These are phyloP conservation scores for Nemurella pictetii DNA, from an alignment of 2,888 invertebrate species.

Conservation along the genomic window DNA sequence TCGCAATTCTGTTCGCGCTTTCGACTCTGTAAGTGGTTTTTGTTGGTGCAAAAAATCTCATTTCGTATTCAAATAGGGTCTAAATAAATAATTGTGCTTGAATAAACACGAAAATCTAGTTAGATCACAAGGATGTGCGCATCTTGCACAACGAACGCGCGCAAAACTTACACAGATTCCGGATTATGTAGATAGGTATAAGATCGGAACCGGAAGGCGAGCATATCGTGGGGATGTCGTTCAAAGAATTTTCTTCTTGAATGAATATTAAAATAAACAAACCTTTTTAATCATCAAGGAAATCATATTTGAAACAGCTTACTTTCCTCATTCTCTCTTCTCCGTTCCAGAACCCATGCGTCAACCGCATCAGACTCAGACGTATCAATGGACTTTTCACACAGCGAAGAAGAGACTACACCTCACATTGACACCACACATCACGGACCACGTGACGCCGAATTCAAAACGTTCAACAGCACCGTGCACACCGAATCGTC, in stretches of 20 bases:
- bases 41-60: neutral
- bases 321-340: too few species aligned
- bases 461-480: slow-evolving; percentile 48
- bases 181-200: too few species aligned
- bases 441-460: slow-evolving; percentile 45
- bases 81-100: neutral
- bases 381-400: neutral
- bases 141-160: too few species aligned
- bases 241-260: neutral
- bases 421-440: neutral
- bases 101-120: neutral
- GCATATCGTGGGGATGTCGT: too few species aligned
- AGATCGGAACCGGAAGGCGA: neutral
- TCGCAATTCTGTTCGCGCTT: too few species aligned
- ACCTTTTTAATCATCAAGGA: neutral
- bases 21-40: neutral
- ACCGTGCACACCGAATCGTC: slow-evolving; percentile 47
- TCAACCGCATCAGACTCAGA: neutral
- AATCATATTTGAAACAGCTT: too few species aligned
- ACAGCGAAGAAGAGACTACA: neutral
- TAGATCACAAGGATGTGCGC: neutral
- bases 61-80: neutral
- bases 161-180: neutral
- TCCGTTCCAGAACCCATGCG: neutral
- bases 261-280: neutral